Conservation (phyloP, 2,113 vertebrate genomes). For the Steatornis caripensis region DNA sequence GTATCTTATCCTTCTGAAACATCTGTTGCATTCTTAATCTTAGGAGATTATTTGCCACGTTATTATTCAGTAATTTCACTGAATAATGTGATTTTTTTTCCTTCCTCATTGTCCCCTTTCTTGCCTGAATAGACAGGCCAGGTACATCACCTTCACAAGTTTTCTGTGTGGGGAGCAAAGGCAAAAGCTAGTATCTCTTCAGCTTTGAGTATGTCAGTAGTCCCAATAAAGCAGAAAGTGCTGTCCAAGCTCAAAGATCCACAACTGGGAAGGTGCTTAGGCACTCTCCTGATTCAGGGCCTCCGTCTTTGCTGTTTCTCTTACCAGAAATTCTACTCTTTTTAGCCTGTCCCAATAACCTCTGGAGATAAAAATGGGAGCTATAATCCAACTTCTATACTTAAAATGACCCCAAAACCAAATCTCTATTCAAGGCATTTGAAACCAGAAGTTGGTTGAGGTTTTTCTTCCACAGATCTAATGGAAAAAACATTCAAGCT, state of each 20-base stretch:
- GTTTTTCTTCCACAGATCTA: neutral
- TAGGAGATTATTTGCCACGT: neutral
- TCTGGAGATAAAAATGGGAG: neutral
- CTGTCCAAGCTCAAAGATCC: neutral
- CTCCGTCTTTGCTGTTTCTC: neutral
- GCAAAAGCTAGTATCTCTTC: neutral
- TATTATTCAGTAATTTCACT: neutral
- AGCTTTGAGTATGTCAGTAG: neutral
- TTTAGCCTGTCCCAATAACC: neutral
- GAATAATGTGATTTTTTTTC: neutral
- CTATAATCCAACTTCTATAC: neutral
- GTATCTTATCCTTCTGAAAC: neutral
- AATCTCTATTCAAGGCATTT: neutral
- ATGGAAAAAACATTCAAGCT: neutral
- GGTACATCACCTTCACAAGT: neutral
- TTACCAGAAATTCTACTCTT: neutral
- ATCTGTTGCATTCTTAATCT: neutral
- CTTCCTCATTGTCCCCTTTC: neutral
- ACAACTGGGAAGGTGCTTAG: fast-evolving
- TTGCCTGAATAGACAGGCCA: neutral
- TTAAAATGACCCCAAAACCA: neutral
- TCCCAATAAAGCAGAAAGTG: neutral
- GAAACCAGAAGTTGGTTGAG: neutral
- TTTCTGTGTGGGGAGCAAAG: neutral
- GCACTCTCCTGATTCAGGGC: neutral